Base-by-base conservation (phyloP, 2,888 invertebrate genomes). In the Aphidoletes aphidimyza region DNA sequence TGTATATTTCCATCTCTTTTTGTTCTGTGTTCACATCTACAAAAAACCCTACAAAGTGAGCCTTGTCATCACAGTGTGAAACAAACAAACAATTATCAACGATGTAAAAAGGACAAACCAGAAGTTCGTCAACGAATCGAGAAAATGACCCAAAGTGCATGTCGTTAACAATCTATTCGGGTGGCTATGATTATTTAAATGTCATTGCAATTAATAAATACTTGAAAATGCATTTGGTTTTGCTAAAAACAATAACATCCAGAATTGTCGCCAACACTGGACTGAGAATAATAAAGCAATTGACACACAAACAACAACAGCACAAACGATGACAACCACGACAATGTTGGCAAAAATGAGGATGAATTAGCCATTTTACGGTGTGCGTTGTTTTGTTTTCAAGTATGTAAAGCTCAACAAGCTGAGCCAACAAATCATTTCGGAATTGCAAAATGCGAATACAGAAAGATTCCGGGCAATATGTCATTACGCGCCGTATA, bases 201-300 rank as follows among this genome's bases (percentile, higher is more conserved):
- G 69, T 69, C 69, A 69, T 69, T 69, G 69, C 69, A 69, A 69
- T 69, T 69, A 69, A 69, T 69, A 69, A 30, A 69, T 69, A 69
- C 69, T 30, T 69, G n/a, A n/a, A 69, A 30, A 2, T 69, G 69
- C 30, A 69, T 5, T 69, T 14, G 69, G 30, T 30, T 69, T 30
- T 30, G 69, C 30, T 69, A 30, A 69, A 30, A 69, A 69, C 14
- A 30, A 30, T 30, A 30, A 42, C 30, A 2, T 3, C 2, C 30
- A 30, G 69, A 1, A 0, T 30, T 14, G 1, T 69, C 30, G 69
- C 69, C 0, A 30, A 30, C 17, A 30, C 69, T 9, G 30, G 14
- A 30, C 69, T 69, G 69, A 30, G 69, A 69, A 81, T 81, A 81
- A 81, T 81, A 81, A 81, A 81, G 81, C 36, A 81, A 81, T 37